These are phyloP conservation scores for Neomorphus geoffroyi DNA, from an alignment of 2,797 vertebrate genomes.

Conservation along the genomic window DNA sequence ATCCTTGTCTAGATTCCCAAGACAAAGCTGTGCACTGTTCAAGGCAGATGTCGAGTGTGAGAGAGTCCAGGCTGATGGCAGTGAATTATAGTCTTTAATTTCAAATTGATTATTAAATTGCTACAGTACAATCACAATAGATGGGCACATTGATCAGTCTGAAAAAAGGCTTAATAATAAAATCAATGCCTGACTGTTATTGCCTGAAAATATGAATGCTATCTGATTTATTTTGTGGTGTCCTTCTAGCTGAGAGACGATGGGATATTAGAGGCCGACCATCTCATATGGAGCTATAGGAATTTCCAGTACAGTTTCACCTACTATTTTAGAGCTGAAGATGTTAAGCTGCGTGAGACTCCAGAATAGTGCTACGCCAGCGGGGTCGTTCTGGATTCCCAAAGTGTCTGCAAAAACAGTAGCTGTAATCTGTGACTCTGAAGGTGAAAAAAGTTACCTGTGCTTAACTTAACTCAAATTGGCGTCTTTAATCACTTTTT, in stretches of 20 bases:
- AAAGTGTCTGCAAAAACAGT: neutral
- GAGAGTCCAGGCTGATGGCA: neutral
- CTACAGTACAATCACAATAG: neutral
- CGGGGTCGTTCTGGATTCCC: neutral
- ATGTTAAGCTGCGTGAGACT: neutral
- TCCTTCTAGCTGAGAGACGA: neutral
- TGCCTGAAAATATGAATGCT: neutral
- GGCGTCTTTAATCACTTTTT: neutral
- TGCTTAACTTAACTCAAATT: neutral
- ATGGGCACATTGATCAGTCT: slow-evolving; percentile 6
- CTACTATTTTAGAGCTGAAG: neutral
- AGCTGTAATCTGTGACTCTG: neutral
- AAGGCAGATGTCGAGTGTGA: neutral
- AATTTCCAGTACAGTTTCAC: neutral
- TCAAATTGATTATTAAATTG: slow-evolving; percentile 33
- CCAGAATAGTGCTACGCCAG: neutral
- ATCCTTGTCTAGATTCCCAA: neutral
- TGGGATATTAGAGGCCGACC: neutral
- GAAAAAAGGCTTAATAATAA: slow-evolving; percentile 19
- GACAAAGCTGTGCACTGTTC: neutral
- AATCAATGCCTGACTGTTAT: neutral
- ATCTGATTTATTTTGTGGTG: neutral
- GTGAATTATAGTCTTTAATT: slow-evolving; percentile 3
- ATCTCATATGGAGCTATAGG: neutral
- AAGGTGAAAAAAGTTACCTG: neutral